Evolutionary conservation across 2,797 vertebrate genomes (phyloP).

Genomic region (Cottoperca gobio): DNA sequence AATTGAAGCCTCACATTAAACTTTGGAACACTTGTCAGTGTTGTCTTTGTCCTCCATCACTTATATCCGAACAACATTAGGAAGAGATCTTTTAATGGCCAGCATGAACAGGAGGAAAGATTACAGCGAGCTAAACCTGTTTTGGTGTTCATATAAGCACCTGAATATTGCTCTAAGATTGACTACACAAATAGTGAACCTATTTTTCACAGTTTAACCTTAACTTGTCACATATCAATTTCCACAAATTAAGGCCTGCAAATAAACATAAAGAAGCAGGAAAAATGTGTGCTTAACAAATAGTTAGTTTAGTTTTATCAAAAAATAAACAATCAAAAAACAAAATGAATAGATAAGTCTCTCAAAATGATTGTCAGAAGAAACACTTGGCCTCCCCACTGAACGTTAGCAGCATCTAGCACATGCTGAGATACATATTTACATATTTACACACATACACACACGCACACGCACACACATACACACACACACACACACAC

Average conservation of each 20-base stretch:
- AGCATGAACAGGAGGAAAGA: not conserved
- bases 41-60: too few relatives aligned
- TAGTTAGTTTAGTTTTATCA: too few relatives aligned
- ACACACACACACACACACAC: conserved; percentile 11
- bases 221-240: not conserved
- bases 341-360: too few relatives aligned
- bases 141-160: too few relatives aligned
- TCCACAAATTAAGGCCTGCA: not conserved
- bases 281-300: too few relatives aligned
- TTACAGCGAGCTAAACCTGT: too few relatives aligned
- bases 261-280: not conserved
- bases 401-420: conserved; percentile 1
- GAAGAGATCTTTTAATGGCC: not conserved
- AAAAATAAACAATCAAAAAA: too few relatives aligned
- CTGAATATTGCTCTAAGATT: not conserved
- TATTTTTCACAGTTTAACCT: not conserved
- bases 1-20: not conserved
- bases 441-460: not conserved
- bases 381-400: not conserved
- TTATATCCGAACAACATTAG: not conserved
- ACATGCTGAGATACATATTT: conserved; percentile 18
- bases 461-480: conserved; percentile 6
- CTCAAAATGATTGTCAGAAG: too few relatives aligned
- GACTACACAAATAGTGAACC: not conserved
- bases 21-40: not conserved